Conservation (phyloP, 2,113 vertebrate species). For the Phyllopteryx taeniolatus region DNA sequence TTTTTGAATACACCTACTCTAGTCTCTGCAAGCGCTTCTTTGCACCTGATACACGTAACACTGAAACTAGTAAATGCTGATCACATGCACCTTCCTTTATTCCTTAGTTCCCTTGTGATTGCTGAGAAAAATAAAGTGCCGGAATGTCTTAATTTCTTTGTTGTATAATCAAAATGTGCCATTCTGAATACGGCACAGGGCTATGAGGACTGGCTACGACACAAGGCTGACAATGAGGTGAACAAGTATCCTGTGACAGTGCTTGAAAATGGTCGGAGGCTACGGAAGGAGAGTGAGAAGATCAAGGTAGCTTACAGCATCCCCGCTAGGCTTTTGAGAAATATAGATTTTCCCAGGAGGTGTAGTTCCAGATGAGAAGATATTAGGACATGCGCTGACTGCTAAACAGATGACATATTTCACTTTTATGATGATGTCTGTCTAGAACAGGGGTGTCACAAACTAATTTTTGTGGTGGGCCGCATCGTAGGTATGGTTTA, state of each 20-base stretch:
- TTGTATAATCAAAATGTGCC: conserved; percentile 12
- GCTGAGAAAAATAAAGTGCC: background rate
- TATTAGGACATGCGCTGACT: conserved; percentile 10
- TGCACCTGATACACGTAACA: conserved; percentile 12
- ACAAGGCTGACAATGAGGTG: conserved; percentile 95
- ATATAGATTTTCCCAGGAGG: conserved; percentile 15
- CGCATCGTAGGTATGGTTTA: no score
- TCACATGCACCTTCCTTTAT: conserved; percentile 4
- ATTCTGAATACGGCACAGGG: conserved; percentile 71
- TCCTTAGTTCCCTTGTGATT: conserved; percentile 1
- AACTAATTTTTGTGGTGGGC: no score
- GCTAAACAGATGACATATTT: conserved; percentile 19
- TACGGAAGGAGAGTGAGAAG: conserved; percentile 86
- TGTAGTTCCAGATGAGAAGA: background rate
- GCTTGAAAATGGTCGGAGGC: conserved; percentile 80
- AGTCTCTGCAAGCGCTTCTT: conserved; percentile 22
- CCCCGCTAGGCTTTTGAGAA: background rate
- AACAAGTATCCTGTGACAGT: conserved; percentile 89
- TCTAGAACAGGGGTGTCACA: no score
- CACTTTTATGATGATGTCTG: conserved; percentile 8
- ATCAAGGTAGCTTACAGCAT: conserved; percentile 82
- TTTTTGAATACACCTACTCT: conserved; percentile 11
- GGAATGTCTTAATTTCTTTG: conserved; percentile 13
- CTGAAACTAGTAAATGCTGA: conserved; percentile 12
- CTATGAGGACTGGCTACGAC: conserved; percentile 97